These are phyloP conservation scores for Heterocephalus glaber DNA, from an alignment of 2,113 vertebrate genomes.

Conservation along the genomic window DNA sequence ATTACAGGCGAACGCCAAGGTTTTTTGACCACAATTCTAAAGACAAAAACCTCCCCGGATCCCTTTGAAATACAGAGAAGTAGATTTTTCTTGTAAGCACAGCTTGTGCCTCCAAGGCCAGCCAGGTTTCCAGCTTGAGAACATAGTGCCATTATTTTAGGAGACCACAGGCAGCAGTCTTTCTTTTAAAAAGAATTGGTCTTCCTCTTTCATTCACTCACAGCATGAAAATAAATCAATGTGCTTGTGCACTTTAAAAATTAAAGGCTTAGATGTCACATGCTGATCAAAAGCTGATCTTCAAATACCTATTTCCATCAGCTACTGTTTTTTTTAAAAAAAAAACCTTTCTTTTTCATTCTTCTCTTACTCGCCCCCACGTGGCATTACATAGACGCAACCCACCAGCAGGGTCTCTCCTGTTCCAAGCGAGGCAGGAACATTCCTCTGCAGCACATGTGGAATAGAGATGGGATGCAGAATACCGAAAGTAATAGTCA, in stretches of 20 bases:
- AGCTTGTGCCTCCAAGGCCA: conserved; percentile 1
- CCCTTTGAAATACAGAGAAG: background rate
- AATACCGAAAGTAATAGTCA: background rate
- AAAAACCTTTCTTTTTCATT: background rate
- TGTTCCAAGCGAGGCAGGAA: background rate
- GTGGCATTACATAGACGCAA: background rate
- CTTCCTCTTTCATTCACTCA: conserved; percentile 56
- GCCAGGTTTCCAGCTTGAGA: conserved; percentile 50
- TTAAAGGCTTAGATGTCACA: conserved; percentile 61
- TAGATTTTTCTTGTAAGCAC: conserved; percentile 8
- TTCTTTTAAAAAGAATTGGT: conserved; percentile 63
- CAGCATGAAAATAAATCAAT: conserved; percentile 70
- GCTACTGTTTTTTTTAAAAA: background rate
- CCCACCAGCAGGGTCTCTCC: background rate
- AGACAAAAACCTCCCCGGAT: background rate
- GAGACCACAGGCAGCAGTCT: background rate
- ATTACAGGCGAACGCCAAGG: background rate
- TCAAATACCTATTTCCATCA: conserved; percentile 33
- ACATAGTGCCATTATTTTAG: conserved; percentile 57
- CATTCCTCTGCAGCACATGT: background rate
- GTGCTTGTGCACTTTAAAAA: conserved; percentile 64
- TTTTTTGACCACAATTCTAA: background rate
- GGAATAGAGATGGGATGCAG: background rate
- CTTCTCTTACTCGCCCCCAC: background rate
- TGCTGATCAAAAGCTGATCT: conserved; percentile 38